Base-by-base conservation (phyloP, 2,113 vertebrate species). In the Malurus melanocephalus region DNA sequence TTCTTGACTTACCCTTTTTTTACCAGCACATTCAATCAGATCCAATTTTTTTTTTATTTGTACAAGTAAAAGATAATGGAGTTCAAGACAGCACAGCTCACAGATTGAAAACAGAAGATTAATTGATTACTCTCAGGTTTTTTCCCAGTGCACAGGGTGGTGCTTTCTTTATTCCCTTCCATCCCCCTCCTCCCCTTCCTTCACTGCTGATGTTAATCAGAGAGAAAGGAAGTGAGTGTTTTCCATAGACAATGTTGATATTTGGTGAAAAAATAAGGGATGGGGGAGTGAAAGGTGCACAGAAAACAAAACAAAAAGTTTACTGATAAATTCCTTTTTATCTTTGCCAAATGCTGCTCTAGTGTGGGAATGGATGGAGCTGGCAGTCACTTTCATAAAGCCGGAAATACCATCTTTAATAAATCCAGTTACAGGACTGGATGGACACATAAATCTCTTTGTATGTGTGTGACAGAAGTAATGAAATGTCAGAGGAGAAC, bases 221-320 rank as follows among this genome's bases (percentile, higher is more conserved):
- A 73, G 45, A 35, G 80, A 93, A 93, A 97, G 95, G 95, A 97
- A 98, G 85, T 96, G 77, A 51, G 33, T 95, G 91, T 97, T 97
- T 97, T 97, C 91, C 87, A 94, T 74, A 68, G 82, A 94, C 92
- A 97, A 75, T 87, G 84, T 59, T 94, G 94, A 95, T 97, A 97
- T 93, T 91, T 91, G 60, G 76, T 92, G 82, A 95, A 96, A 96
- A 96, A 97, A 96, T 82, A 95, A 85, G 52, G 23, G 13, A 40
- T 33, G 27, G 28, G 35, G 61, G 45, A 89, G 22, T 67, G 59
- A 89, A 88, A 93, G 92, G 90, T 94, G 86, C 72, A 89, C 46
- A 90, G 80, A 94, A 96, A 93, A 83, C 74, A 88, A 88, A 75
- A 61, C 30, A 93, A 93, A 93, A 92, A 35, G 26, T 77, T 90